A percentile compares a stretch with the other conserved stretches of the same genome.
phyloP scores from a whole-genome alignment of 2,113 vertebrate genomes.

The Cercocebus atys region DNA sequence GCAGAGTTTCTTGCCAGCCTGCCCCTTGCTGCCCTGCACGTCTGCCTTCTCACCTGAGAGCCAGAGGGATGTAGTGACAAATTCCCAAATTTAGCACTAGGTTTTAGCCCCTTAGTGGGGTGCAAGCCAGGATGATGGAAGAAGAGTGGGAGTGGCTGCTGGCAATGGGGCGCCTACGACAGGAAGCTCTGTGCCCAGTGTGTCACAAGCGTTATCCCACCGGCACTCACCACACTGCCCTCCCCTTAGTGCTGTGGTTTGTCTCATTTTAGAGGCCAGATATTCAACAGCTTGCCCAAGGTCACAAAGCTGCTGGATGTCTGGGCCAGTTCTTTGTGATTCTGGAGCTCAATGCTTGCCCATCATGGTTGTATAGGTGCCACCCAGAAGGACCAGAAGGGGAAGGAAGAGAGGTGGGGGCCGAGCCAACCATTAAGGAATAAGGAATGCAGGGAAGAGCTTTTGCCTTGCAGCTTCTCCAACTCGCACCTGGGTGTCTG shows the following conservation, averaged over 20 bases:
- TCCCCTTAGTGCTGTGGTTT: not conserved
- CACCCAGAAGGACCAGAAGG: not conserved
- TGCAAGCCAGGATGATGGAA: not conserved
- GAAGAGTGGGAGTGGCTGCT: not conserved
- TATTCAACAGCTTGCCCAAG: not conserved
- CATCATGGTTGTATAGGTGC: no score
- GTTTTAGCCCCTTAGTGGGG: not conserved
- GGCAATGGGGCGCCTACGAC: not conserved
- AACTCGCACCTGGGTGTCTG: not conserved
- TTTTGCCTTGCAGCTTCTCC: not conserved
- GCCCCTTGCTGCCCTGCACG: not conserved
- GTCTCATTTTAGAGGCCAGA: not conserved
- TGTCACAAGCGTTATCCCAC: not conserved
- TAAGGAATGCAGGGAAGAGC: not conserved
- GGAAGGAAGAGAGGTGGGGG: not conserved
- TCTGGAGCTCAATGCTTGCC: not conserved
- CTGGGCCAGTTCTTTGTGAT: not conserved
- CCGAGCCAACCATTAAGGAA: not conserved
- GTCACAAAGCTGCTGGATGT: not conserved
- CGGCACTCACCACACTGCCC: accelerated
- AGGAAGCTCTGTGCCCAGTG: not conserved
- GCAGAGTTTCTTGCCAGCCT: not conserved
- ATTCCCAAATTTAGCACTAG: not conserved
- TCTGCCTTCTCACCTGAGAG: not conserved
- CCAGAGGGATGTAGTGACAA: not conserved